These are phyloP conservation scores for Digitonthophagus gazella DNA, from an alignment of 2,888 invertebrate genomes.

Conservation along the genomic window DNA sequence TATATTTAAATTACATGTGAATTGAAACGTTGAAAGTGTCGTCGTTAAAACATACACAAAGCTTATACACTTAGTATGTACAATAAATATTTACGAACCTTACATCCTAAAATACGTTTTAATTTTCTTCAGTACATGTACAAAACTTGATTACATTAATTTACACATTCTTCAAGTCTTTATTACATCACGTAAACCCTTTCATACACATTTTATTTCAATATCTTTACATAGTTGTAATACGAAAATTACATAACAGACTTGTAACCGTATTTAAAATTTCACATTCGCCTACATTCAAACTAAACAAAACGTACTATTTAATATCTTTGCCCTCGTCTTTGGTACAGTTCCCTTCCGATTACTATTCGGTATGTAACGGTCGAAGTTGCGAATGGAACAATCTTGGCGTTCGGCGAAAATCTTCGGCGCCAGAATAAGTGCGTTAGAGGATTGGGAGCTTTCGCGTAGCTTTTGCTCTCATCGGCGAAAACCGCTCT, in stretches of 20 bases:
- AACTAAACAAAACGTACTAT: too few species aligned
- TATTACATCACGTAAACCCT: too few species aligned
- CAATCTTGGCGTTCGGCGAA: not conserved
- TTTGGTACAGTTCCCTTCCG: not conserved
- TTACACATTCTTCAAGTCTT: constrained; percentile 24
- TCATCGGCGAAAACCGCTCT: constrained; percentile 39
- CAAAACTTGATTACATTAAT: constrained; percentile 30
- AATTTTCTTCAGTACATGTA: constrained; percentile 30
- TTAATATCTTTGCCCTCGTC: not conserved
- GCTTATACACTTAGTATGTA: constrained; percentile 38
- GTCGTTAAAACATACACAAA: constrained; percentile 44
- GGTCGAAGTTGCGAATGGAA: not conserved
- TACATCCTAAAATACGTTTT: constrained; percentile 14
- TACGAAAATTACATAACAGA: not conserved
- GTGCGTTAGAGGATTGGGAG: not conserved
- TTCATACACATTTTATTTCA: not conserved
- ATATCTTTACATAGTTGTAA: not conserved
- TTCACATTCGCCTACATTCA: too few species aligned
- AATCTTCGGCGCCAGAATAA: not conserved
- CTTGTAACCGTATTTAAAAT: too few species aligned
- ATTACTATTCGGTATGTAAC: too few species aligned
- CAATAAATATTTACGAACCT: constrained; percentile 25
- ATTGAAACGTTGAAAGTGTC: constrained; percentile 44
- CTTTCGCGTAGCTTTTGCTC: not conserved
- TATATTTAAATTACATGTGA: constrained; percentile 38